Base-by-base conservation (phyloP, 2,888 invertebrate species). In the Pteria penguin region DNA sequence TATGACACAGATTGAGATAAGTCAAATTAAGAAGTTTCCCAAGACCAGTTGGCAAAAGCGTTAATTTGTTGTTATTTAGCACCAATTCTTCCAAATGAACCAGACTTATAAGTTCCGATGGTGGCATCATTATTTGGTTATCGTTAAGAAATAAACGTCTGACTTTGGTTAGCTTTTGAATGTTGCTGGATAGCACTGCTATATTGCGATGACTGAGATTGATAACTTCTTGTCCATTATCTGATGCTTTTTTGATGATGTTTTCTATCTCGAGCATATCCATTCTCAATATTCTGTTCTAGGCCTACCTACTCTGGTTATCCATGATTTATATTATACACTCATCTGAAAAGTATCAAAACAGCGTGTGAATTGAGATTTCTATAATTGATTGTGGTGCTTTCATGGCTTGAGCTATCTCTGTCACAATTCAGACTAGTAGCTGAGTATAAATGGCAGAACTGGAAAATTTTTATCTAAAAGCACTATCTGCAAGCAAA, bases 131-230 rank as follows among this genome's bases (percentile, higher is more conserved):
- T 31, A 91, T 82, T 27, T 88, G 81, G 75, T 91, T 91, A 79
- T 91, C 80, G 76, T 91, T 91, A 26, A 91, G 80, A 65, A 86
- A 76, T 22, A 90, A 76, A n/a, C 76, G 82, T 29, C 80, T 82
- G 14, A 89, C 83, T 70, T 81, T 73, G 26, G 72, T 80, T 14
- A 88, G 78, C 60, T 84, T 81, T 27, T 82, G 73, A 33, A 91
- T 67, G 62, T 82, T 86, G 60, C 80, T 81, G 2, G 90, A 89
- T 3, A 91, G 70, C 36, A 91, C 87, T 3, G 87, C 85, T 60
- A 91, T 81, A 32, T 86, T 83, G n/a, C 91, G 82, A 70, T 91
- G 89, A 75, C 91, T 91, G 18, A 91, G 82, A 73, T 91, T 91
- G 95, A 80, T 76, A 5, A 85, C 78, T 60, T 81, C 75, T 27